Evolutionary conservation across 2,888 invertebrate species (phyloP), one percentile per base, ranked within the genome.

Genomic region (Dione juno): DNA sequence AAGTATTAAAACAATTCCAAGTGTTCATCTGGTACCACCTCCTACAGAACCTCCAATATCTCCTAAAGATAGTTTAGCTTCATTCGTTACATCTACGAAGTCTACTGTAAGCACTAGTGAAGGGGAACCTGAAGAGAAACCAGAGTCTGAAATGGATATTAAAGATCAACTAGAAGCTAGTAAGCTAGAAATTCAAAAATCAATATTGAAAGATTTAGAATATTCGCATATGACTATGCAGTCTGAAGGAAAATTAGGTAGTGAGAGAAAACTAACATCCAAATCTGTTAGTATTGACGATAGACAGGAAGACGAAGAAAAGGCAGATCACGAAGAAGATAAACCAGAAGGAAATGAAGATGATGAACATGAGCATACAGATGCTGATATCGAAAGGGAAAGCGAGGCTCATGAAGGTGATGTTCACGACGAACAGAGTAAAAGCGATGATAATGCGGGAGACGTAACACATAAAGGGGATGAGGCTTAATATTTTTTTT

Each of bases 1-100:
- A 37, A 91, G 90, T 73, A 59, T 93, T 0, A 85, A 83, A 66
- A 92, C 92, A 0, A 78, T 93, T 14, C 93, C 92, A 0, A 92
- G 91, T 71, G 59, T 89, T 16, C 74, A 83, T 69, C 69, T 92
- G 0, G 68, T 91, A 8, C 86, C 90, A 7, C 74, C 77, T 13
- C 75, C 78, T 8, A 83, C 84, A 14, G 78, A 80, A 41, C 75
- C 73, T 21, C 79, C 78, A 1, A 14, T 84, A 0, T 71, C 72
- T n/a, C 75, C 78, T 2, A 88, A 85, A 77, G 88, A 87, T 6
- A 93, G 92, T 76, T 57, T 89, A 1, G 82, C 80, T 41, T 92
- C 93, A 13, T 92, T 92, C 71, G 78, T 86, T 0, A 85, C 88
- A 2, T 90, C 91, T 0, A 79, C 84, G 0, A 83, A 87, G 72